Conservation (phyloP, 1,140 invertebrate species). For the Aphis gossypii region DNA sequence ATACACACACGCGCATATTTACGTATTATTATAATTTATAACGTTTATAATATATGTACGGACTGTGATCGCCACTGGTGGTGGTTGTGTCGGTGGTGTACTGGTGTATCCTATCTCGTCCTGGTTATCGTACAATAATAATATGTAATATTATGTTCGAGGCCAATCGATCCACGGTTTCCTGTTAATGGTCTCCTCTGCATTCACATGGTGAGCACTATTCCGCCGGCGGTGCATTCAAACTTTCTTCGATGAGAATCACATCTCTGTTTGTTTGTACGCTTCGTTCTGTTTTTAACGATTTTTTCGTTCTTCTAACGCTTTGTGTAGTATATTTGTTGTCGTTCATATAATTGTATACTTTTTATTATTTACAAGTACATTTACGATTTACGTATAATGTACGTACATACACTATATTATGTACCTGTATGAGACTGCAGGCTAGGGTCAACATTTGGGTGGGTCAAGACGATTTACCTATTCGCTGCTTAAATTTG, state of each 20-base stretch:
- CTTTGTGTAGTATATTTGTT: not conserved
- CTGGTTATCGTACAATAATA: slow-evolving; percentile 20
- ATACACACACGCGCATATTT: not conserved
- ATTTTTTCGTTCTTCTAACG: not conserved
- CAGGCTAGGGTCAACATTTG: slow-evolving; percentile 16
- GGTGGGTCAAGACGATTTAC: slow-evolving; percentile 25
- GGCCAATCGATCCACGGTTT: slow-evolving; percentile 42
- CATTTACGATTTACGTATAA: no score
- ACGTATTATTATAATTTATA: not conserved
- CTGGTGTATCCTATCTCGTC: not conserved
- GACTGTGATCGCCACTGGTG: not conserved
- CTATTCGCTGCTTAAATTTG: not conserved
- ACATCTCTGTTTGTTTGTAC: not conserved
- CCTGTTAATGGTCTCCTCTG: slow-evolving; percentile 48
- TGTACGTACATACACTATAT: not conserved
- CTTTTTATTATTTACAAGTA: not conserved
- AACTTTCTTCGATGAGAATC: slow-evolving; percentile 10
- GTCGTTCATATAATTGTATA: not conserved
- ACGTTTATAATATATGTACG: not conserved
- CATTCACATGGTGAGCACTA: slow-evolving; percentile 47
- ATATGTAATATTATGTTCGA: slow-evolving; percentile 24
- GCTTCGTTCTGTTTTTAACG: slow-evolving; percentile 1
- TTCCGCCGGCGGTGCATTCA: not conserved
- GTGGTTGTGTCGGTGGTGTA: not conserved
- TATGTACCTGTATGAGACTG: not conserved